Conservation (phyloP, 2,888 invertebrate genomes). For the Oegoconia quadripuncta region DNA sequence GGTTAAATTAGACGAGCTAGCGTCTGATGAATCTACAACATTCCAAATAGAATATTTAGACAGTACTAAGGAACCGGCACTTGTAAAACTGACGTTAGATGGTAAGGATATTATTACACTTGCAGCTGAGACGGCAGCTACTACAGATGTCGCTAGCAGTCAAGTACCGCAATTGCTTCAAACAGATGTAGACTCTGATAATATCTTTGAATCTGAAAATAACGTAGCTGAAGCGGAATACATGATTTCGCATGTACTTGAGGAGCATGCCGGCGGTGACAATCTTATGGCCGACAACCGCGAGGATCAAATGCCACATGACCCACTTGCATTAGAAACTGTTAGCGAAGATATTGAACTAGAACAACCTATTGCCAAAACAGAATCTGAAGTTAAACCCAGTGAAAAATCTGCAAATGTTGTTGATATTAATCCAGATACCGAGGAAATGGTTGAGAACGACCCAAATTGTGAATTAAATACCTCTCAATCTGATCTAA, state of each 20-base stretch:
- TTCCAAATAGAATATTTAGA: slow-evolving; percentile 81
- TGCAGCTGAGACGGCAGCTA: slow-evolving; percentile 24
- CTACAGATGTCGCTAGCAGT: slow-evolving; percentile 18
- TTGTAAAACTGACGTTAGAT: slow-evolving; percentile 79
- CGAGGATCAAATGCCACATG: too few relatives aligned
- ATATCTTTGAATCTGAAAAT: too few relatives aligned
- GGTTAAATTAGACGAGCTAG: slow-evolving; percentile 53
- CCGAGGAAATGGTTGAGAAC: neutral
- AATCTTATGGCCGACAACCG: too few relatives aligned
- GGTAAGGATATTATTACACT: slow-evolving; percentile 51
- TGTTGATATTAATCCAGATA: neutral
- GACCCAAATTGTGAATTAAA: slow-evolving; percentile 26
- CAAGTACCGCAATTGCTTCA: neutral
- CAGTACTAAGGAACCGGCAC: slow-evolving; percentile 76
- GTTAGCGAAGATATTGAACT: neutral
- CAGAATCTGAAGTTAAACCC: neutral
- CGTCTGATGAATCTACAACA: slow-evolving; percentile 45
- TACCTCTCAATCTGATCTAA: slow-evolving; percentile 50
- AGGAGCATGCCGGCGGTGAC: too few relatives aligned
- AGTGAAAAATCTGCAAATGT: too few relatives aligned
- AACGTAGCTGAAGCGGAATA: too few relatives aligned
- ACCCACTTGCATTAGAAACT: too few relatives aligned
- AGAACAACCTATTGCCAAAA: neutral
- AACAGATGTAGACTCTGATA: neutral
- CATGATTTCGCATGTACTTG: too few relatives aligned